phyloP scores from a whole-genome alignment of 2,113 vertebrate genomes.

The Mus spicilegus region DNA sequence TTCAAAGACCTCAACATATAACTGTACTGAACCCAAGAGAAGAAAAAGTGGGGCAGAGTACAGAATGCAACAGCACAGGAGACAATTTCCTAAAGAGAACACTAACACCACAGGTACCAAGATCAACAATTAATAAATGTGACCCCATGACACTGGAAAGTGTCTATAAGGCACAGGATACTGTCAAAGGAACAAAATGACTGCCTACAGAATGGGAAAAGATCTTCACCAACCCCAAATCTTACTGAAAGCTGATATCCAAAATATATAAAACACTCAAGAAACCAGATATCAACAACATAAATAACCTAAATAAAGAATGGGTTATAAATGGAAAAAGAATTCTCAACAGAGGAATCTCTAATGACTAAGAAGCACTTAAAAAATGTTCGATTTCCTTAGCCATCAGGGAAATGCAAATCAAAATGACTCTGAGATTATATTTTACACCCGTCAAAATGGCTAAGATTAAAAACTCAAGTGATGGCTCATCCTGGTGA shows the following conservation, averaged over 20 bases:
- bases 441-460: neutral
- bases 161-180: too few species aligned
- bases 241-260: neutral
- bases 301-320: neutral
- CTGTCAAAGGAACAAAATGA: neutral
- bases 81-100: too few species aligned
- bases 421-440: neutral
- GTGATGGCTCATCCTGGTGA: neutral
- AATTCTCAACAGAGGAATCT: neutral
- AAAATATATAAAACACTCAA: neutral
- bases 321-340: neutral
- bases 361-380: neutral
- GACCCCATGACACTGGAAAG: too few species aligned
- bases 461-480: neutral
- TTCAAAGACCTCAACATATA: neutral
- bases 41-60: neutral
- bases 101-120: too few species aligned
- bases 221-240: neutral
- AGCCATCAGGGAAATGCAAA: neutral
- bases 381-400: neutral
- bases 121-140: too few species aligned
- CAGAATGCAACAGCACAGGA: too few species aligned
- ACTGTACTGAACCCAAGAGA: neutral
- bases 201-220: neutral
- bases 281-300: neutral